Evolutionary conservation across 2,888 invertebrate species (phyloP).

Genomic region (Platycheirus rosarum): DNA sequence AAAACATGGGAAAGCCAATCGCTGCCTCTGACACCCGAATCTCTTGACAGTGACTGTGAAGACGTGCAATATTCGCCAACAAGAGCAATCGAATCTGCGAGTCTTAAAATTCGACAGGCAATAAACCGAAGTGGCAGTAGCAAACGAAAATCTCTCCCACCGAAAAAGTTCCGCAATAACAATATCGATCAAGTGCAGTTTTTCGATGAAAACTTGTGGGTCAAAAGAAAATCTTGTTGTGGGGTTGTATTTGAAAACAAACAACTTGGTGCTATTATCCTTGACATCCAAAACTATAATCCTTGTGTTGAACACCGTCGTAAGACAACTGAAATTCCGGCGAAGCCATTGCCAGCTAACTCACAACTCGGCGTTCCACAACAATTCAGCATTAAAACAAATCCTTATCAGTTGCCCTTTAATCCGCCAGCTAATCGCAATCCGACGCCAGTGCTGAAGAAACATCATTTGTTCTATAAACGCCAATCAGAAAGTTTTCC

Average conservation of each 20-base stretch:
- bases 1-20: slow-evolving; percentile 75
- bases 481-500: slow-evolving; percentile 81
- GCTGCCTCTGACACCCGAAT: slow-evolving; percentile 76
- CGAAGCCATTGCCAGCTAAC: slow-evolving; percentile 24
- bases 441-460: slow-evolving; percentile 80
- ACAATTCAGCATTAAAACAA: slow-evolving; percentile 47
- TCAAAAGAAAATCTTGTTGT: slow-evolving; percentile 80
- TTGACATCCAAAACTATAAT: slow-evolving; percentile 79
- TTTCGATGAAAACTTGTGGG: slow-evolving; percentile 79
- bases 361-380: slow-evolving; percentile 31
- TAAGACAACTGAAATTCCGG: slow-evolving; percentile 22
- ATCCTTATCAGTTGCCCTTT: slow-evolving; percentile 45
- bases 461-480: slow-evolving; percentile 82
- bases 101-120: slow-evolving; percentile 47
- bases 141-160: slow-evolving; percentile 79
- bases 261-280: slow-evolving; percentile 77
- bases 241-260: slow-evolving; percentile 78
- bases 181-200: slow-evolving; percentile 77
- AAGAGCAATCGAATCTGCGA: slow-evolving; percentile 47
- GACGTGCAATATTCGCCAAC: slow-evolving; percentile 73
- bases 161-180: slow-evolving; percentile 78
- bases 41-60: slow-evolving; percentile 78
- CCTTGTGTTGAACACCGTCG: slow-evolving; percentile 79
- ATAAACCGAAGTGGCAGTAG: slow-evolving; percentile 76
- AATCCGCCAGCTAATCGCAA: slow-evolving; percentile 57